Base-by-base conservation (phyloP, 2,888 invertebrate species). In the Apamea epomidion region DNA sequence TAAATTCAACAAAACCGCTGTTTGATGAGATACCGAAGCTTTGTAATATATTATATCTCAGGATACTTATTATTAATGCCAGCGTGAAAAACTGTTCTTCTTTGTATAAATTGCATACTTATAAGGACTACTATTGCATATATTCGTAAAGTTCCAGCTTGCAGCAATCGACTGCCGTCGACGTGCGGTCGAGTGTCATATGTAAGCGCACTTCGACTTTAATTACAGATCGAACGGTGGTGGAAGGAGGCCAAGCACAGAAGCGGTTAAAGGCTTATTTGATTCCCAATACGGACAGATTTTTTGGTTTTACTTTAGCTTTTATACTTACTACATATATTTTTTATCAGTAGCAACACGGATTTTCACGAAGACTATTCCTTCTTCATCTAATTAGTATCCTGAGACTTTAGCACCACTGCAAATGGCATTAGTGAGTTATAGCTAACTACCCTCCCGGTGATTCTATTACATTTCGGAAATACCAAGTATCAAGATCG, bases 191-290 rank as follows among this genome's bases (percentile, higher is more conserved):
- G 18, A 73, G 48, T 21, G 48, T 29, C 80, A 67, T 54, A 78
- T 60, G 65, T 18, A 67, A 45, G 67, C 37, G 42, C 51, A 68
- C 45, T 73, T 58, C 14, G n/a, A 37, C 45, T 68, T 29, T 72
- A 84, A 79, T 84, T 79, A 58, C n/a, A 68, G 54, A 69, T n/a
- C 48, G 54, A 42, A n/a, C 54, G 18, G n/a, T 21, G 4, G n/a
- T 25, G 62, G 25, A 29, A 45, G 21, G 48, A 69, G 48, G 51
- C 42, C 64, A 80, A 64, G 64, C 32, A 42, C 32, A n/a, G 25
- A 29, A 69, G 58, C 16, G 10, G 16, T 58, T 65, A n/a, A 65
- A 70, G 21, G 14, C 7, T 65, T n/a, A 69, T 65, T 78, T 3
- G 14, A 32, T 32, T 65, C 29, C 29, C 32, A 77, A 62, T 14